These are phyloP conservation scores for Acanthosepion esculentum DNA, from an alignment of 2,888 invertebrate species.

Conservation along the genomic window DNA sequence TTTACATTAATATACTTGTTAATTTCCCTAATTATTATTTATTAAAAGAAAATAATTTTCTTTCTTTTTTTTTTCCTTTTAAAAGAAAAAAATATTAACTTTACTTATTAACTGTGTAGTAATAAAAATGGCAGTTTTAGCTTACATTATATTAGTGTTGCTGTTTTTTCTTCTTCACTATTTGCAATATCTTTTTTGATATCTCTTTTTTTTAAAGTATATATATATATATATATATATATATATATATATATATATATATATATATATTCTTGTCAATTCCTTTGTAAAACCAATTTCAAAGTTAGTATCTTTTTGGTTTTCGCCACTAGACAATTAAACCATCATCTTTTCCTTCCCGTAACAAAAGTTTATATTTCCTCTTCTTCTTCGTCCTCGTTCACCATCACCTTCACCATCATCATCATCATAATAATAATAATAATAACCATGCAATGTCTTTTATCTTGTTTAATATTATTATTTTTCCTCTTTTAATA, in stretches of 20 bases:
- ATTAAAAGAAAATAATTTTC: not conserved
- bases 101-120: not conserved
- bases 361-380: not conserved
- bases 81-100: not conserved
- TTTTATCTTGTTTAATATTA: not conserved
- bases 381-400: not conserved
- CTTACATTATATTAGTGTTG: not conserved
- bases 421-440: not conserved
- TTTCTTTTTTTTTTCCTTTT: too few relatives aligned
- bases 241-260: not conserved
- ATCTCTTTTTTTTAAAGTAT: not conserved
- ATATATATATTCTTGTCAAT: not conserved
- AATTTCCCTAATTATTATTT: not conserved
- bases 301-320: not conserved
- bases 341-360: not conserved
- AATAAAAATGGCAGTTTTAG: not conserved
- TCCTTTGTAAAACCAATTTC: not conserved
- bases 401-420: not conserved
- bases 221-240: not conserved
- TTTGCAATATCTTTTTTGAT: not conserved
- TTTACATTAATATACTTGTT: not conserved
- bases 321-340: not conserved
- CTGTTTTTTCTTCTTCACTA: not conserved
- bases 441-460: conserved; percentile 17
- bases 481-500: not conserved